A percentile compares a stretch with the other conserved stretches of the same genome.
phyloP scores from a whole-genome alignment of 2,888 invertebrate species.

The Hydroisotoma schaefferi region DNA sequence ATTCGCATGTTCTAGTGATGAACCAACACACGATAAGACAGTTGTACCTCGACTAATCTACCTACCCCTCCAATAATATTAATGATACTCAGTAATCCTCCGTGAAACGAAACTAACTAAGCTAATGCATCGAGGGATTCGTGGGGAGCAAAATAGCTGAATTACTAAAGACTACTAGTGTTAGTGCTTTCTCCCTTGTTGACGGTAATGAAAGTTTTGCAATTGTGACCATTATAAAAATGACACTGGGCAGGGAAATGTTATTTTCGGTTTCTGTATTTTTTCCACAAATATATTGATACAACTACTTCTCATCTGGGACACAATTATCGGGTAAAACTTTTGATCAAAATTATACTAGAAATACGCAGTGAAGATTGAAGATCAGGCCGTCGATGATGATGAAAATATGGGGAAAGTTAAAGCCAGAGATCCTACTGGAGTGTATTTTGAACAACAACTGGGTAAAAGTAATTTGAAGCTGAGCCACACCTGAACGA shows the following conservation, averaged over 20 bases:
- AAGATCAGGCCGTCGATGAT: too few species aligned
- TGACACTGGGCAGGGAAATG: background rate
- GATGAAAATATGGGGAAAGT: background rate
- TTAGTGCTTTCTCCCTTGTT: background rate
- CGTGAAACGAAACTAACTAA: background rate
- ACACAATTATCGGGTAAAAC: too few species aligned
- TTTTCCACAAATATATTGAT: too few species aligned
- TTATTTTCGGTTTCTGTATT: too few species aligned
- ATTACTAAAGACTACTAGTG: too few species aligned
- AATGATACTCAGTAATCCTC: background rate
- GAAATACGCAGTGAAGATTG: too few species aligned
- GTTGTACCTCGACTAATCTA: background rate
- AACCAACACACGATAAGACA: conserved; percentile 1
- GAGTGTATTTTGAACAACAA: background rate
- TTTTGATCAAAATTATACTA: too few species aligned
- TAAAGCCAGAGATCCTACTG: background rate
- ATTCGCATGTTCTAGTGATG: conserved; percentile 12
- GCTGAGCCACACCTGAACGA: conserved; percentile 23
- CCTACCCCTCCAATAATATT: background rate
- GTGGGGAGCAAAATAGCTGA: too few species aligned
- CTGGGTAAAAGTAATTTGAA: conserved; percentile 6
- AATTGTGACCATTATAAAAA: conserved; percentile 16
- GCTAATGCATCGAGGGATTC: background rate
- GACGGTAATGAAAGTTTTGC: conserved; percentile 9
- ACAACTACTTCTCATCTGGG: too few species aligned